Percentiles rank a stretch among this genome's conserved stretches.
Evolutionary conservation across 2,888 invertebrate genomes (phyloP).

Genomic region (Synanthedon andrenaeformis): DNA sequence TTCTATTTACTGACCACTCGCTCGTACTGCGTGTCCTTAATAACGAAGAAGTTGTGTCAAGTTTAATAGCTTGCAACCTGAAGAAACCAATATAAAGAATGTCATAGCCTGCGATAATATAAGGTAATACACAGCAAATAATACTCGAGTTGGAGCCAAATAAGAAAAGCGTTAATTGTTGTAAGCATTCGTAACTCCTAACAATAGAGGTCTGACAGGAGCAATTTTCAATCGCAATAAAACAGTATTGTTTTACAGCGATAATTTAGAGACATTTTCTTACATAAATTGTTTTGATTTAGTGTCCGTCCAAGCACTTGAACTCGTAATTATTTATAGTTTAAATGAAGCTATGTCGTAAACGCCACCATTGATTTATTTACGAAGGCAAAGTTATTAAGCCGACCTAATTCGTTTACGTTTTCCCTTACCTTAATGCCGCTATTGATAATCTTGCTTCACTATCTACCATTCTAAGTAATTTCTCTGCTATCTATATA

Average conservation of each 20-base stretch:
- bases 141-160: neutral
- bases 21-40: too few relatives aligned
- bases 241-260: slow-evolving; percentile 23
- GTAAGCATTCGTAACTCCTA: neutral
- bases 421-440: neutral
- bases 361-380: slow-evolving; percentile 42
- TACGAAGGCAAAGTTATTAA: slow-evolving; percentile 31
- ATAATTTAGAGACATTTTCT: slow-evolving; percentile 30
- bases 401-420: slow-evolving; percentile 8
- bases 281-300: slow-evolving; percentile 47
- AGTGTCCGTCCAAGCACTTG: slow-evolving; percentile 24
- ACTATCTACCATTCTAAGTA: too few relatives aligned
- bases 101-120: too few relatives aligned
- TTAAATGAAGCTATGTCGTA: slow-evolving; percentile 49
- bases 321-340: slow-evolving; percentile 50
- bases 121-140: too few relatives aligned
- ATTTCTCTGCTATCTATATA: too few relatives aligned
- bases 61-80: too few relatives aligned
- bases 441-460: too few relatives aligned
- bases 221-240: slow-evolving; percentile 9
- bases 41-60: too few relatives aligned
- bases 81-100: too few relatives aligned
- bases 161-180: neutral
- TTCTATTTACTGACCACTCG: too few relatives aligned
- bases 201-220: slow-evolving; percentile 8